A percentile compares a stretch with the other conserved stretches of the same genome.
Conservation (phyloP, 2,888 invertebrate genomes). For the Drosophila siamana region DNA sequence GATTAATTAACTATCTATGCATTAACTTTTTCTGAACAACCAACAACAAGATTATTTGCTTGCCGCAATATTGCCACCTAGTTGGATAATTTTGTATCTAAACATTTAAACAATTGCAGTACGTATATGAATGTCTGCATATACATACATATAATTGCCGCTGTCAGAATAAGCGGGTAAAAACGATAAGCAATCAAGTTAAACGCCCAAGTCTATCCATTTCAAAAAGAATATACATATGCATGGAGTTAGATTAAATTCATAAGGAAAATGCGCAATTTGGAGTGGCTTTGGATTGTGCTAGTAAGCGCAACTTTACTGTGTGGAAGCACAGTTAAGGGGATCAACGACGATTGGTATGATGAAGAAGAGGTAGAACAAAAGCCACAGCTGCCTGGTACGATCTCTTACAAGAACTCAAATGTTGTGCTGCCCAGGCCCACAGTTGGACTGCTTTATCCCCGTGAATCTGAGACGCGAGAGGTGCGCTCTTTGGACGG, state of each 20-base stretch:
- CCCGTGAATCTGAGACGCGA: constrained; percentile 91
- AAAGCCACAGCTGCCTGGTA: background rate
- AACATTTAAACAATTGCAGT: background rate
- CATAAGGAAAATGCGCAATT: constrained; percentile 10
- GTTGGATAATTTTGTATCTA: constrained; percentile 12
- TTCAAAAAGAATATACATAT: background rate
- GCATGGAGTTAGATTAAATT: background rate
- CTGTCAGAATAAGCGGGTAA: background rate
- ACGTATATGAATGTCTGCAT: background rate
- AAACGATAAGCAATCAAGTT: background rate
- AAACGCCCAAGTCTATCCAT: background rate
- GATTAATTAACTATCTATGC: background rate
- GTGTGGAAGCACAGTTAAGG: background rate
- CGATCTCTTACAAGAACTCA: constrained; percentile 30
- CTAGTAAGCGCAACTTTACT: constrained; percentile 1
- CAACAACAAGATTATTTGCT: background rate
- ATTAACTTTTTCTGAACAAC: background rate
- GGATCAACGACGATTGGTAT: too few relatives aligned
- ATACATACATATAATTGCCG: background rate
- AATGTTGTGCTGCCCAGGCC: constrained; percentile 36
- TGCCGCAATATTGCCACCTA: constrained; percentile 7
- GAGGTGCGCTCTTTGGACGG: constrained; percentile 93
- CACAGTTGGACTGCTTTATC: constrained; percentile 83
- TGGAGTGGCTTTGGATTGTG: background rate
- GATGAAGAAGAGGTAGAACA: background rate